These are phyloP conservation scores for Blastobasis adustella DNA, from an alignment of 2,888 invertebrate genomes.

Conservation along the genomic window DNA sequence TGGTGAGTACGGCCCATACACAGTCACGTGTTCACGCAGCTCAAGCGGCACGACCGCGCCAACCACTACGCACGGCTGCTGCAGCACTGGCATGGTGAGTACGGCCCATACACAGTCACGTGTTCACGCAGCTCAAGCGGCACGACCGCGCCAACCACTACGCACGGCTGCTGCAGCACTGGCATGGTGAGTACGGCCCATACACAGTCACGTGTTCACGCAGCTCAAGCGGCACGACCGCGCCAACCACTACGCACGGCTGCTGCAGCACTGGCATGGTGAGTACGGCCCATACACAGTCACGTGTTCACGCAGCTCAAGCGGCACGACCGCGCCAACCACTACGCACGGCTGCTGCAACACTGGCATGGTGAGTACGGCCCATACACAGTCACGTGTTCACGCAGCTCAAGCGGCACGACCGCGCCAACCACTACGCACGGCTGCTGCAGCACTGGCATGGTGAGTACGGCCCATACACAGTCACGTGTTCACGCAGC, in stretches of 20 bases:
- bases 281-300: background rate
- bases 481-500: constrained; percentile 83
- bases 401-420: constrained; percentile 76
- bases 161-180: constrained; percentile 55
- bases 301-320: constrained; percentile 86
- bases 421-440: constrained; percentile 58
- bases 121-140: constrained; percentile 81
- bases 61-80: constrained; percentile 56
- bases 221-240: constrained; percentile 72
- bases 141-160: constrained; percentile 62
- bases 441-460: constrained; percentile 61
- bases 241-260: constrained; percentile 55
- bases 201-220: constrained; percentile 80
- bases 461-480: background rate
- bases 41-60: constrained; percentile 67
- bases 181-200: constrained; percentile 28
- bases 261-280: constrained; percentile 58
- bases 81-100: constrained; percentile 48
- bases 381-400: constrained; percentile 77
- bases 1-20: background rate
- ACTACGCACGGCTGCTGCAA: constrained; percentile 58
- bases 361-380: constrained; percentile 40
- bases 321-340: constrained; percentile 55
- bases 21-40: constrained; percentile 83
- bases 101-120: constrained; percentile 52